Percentiles rank a stretch among this genome's conserved stretches.
phyloP scores from a whole-genome alignment of 2,797 vertebrate genomes.

The Tragelaphus eurycerus region DNA sequence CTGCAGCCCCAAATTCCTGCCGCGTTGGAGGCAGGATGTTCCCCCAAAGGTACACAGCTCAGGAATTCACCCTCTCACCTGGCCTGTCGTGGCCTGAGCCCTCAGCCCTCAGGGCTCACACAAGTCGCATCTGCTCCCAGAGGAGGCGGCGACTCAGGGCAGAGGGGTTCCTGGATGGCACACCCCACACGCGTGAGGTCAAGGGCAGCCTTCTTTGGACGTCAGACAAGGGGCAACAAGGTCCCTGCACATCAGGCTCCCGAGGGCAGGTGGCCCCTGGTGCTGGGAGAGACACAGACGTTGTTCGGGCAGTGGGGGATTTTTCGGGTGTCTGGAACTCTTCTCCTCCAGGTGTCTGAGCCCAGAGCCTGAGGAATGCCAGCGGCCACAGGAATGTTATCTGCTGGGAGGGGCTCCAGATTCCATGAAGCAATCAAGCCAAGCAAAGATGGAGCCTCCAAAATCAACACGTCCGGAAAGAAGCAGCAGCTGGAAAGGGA shows the following conservation, averaged over 20 bases:
- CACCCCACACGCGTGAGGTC: neutral
- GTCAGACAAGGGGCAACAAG: neutral
- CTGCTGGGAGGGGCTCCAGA: slow-evolving; percentile 17
- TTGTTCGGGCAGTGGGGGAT: fast-evolving
- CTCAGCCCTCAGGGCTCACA: neutral
- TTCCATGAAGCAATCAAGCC: neutral
- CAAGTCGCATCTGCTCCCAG: neutral
- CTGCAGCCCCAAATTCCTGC: slow-evolving; percentile 48
- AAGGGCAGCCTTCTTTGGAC: neutral
- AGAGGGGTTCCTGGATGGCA: neutral
- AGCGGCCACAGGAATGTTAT: slow-evolving; percentile 37
- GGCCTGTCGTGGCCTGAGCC: slow-evolving; percentile 59
- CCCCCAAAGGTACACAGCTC: neutral
- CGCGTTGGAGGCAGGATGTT: neutral
- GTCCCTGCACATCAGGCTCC: neutral
- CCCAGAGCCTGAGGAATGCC: neutral
- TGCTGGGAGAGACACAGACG: fast-evolving
- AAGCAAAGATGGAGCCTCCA: neutral
- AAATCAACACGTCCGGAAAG: neutral
- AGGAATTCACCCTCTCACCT: slow-evolving; percentile 63
- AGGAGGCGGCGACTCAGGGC: neutral
- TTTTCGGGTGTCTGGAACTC: neutral
- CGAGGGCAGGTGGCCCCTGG: neutral
- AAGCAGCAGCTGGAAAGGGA: neutral
- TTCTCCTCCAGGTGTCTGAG: neutral